These are phyloP conservation scores for Cotesia congregata DNA, from an alignment of 2,888 invertebrate genomes.

Conservation along the genomic window DNA sequence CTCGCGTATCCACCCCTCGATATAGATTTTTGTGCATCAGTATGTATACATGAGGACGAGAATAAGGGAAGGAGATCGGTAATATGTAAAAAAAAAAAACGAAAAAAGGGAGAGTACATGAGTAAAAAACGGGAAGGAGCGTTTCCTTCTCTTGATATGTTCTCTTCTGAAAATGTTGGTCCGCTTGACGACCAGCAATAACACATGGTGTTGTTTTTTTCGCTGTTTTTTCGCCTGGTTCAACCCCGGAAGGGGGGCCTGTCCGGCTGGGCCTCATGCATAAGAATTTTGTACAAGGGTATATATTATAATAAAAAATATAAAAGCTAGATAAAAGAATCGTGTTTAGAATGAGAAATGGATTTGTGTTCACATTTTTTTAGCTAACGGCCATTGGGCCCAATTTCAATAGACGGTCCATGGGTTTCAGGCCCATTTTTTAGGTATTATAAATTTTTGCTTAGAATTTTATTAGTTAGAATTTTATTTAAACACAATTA, in stretches of 20 bases:
- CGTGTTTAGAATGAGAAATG: constrained; percentile 45
- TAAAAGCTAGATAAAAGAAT: constrained; percentile 23
- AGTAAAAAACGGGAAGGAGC: constrained; percentile 36
- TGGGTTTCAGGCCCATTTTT: constrained; percentile 9
- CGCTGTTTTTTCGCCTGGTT: constrained; percentile 54
- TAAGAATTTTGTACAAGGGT: constrained; percentile 26
- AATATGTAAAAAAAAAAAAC: constrained; percentile 3
- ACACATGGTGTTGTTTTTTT: constrained; percentile 62
- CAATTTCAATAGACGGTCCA: constrained; percentile 35
- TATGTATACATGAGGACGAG: constrained; percentile 15
- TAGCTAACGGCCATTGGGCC: constrained; percentile 57
- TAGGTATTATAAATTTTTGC: neutral
- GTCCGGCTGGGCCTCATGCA: constrained; percentile 56
- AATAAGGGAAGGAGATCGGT: constrained; percentile 30
- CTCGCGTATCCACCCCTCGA: constrained; percentile 46
- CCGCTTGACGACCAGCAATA: constrained; percentile 55
- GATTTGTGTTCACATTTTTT: constrained; percentile 66
- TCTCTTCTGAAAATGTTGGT: constrained; percentile 31
- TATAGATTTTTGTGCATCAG: constrained; percentile 29
- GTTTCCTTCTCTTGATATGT: constrained; percentile 34
- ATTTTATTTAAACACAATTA: neutral
- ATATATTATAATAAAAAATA: constrained; percentile 23
- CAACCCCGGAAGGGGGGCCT: constrained; percentile 31
- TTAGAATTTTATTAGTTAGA: neutral
- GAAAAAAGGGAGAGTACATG: constrained; percentile 24